phyloP scores from a whole-genome alignment of 1,140 invertebrate species.

The Musca domestica region DNA sequence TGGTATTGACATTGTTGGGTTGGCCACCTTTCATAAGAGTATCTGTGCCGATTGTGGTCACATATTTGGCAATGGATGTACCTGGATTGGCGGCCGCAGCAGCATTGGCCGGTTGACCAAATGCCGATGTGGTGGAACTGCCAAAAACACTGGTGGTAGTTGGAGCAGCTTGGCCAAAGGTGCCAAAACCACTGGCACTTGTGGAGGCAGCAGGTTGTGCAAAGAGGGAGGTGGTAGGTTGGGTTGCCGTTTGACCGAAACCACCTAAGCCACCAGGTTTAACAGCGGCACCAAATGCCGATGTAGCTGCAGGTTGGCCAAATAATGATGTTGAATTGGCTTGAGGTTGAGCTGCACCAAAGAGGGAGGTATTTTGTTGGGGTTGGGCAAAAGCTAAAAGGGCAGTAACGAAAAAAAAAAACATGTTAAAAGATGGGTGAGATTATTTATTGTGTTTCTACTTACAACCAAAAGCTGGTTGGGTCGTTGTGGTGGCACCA shows the following conservation, averaged over 20 bases:
- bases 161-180: conserved; percentile 65
- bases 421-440: neutral
- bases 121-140: conserved; percentile 50
- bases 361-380: conserved; percentile 43
- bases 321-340: conserved; percentile 54
- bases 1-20: conserved; percentile 79
- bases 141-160: conserved; percentile 62
- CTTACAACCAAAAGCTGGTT: conserved; percentile 55
- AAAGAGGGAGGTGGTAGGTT: conserved; percentile 58
- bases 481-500: conserved; percentile 55
- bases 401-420: neutral
- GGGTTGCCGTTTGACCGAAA: conserved; percentile 55
- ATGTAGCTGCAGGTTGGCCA: conserved; percentile 54
- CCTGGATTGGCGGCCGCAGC: conserved; percentile 59
- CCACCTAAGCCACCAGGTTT: conserved; percentile 61
- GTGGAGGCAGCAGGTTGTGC: conserved; percentile 56
- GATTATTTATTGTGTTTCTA: neutral
- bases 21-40: conserved; percentile 86
- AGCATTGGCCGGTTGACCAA: conserved; percentile 51
- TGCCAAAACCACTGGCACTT: conserved; percentile 53
- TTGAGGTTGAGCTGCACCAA: conserved; percentile 38
- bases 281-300: conserved; percentile 62
- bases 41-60: conserved; percentile 81
- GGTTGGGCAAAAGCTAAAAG: conserved; percentile 42
- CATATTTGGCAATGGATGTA: conserved; percentile 80